These are phyloP conservation scores for Odontothrips loti DNA, from an alignment of 2,888 invertebrate genomes.

Conservation along the genomic window DNA sequence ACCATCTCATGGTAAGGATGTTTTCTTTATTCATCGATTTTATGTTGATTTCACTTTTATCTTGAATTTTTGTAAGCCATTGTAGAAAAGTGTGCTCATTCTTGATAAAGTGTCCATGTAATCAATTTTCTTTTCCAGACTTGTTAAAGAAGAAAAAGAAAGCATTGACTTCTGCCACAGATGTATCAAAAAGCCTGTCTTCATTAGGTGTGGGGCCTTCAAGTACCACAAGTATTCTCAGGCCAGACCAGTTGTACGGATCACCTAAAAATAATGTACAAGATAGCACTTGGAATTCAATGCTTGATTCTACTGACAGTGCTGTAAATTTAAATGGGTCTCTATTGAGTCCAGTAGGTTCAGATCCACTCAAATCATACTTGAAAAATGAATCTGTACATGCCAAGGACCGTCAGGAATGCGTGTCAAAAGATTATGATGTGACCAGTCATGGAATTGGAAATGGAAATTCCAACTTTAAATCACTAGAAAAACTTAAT, in stretches of 20 bases:
- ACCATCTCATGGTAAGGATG: conserved; percentile 34
- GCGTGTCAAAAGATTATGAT: not conserved
- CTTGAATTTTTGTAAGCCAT: no score
- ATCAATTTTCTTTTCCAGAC: not conserved
- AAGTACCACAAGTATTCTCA: not conserved
- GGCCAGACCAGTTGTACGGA: not conserved
- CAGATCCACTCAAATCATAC: not conserved
- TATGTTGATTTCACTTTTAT: not conserved
- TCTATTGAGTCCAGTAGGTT: not conserved
- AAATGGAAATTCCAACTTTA: not conserved
- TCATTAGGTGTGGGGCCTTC: conserved; percentile 31
- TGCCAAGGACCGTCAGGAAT: not conserved
- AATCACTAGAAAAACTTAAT: not conserved
- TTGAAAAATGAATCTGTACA: not conserved
- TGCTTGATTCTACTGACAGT: not conserved
- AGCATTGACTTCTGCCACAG: not conserved
- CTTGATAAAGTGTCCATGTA: no score
- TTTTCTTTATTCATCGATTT: not conserved
- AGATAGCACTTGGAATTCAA: not conserved
- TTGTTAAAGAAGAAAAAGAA: conserved; percentile 28
- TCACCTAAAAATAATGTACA: not conserved
- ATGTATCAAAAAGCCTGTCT: conserved; percentile 30
- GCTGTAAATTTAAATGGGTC: not conserved
- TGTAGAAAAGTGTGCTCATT: no score
- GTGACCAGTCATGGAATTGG: not conserved